These are phyloP conservation scores for Drosophila subobscura DNA, from an alignment of 1,140 invertebrate species.

Conservation along the genomic window DNA sequence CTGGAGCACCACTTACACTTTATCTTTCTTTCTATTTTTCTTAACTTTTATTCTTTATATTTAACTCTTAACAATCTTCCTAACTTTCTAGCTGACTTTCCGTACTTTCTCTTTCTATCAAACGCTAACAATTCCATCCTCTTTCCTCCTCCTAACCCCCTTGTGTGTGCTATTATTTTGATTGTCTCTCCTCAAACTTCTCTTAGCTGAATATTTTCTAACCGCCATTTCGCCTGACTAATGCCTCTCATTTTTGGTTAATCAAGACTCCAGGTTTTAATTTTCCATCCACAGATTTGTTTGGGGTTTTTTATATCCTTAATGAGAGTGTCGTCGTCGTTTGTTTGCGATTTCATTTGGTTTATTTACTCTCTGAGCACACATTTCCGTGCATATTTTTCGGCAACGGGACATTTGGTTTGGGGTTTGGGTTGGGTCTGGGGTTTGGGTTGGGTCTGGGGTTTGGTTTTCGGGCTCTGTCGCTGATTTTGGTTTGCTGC, in stretches of 20 bases:
- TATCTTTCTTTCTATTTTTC: neutral
- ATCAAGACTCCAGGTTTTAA: conserved; percentile 70
- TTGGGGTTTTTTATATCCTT: conserved; percentile 22
- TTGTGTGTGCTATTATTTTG: conserved; percentile 23
- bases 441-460: neutral
- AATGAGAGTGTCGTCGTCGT: conserved; percentile 28
- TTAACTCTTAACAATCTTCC: too few species aligned
- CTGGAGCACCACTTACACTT: too few species aligned
- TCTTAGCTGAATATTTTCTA: too few species aligned
- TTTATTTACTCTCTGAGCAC: conserved; percentile 49
- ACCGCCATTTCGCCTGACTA: conserved; percentile 13
- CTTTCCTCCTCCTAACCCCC: neutral
- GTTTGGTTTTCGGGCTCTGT: neutral
- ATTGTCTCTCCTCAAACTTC: neutral
- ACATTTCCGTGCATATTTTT: conserved; percentile 59
- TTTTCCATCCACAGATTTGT: conserved; percentile 28
- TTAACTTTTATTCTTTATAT: neutral
- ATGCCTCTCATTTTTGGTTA: conserved; percentile 69
- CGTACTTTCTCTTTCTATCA: too few species aligned
- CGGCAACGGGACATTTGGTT: conserved; percentile 61
- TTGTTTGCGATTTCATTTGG: conserved; percentile 57
- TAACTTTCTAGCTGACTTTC: too few species aligned
- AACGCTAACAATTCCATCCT: too few species aligned
- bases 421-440: neutral
- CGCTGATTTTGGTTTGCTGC: conserved; percentile 11